Conservation (phyloP, 2,797 vertebrate genomes). For the Alca torda region DNA sequence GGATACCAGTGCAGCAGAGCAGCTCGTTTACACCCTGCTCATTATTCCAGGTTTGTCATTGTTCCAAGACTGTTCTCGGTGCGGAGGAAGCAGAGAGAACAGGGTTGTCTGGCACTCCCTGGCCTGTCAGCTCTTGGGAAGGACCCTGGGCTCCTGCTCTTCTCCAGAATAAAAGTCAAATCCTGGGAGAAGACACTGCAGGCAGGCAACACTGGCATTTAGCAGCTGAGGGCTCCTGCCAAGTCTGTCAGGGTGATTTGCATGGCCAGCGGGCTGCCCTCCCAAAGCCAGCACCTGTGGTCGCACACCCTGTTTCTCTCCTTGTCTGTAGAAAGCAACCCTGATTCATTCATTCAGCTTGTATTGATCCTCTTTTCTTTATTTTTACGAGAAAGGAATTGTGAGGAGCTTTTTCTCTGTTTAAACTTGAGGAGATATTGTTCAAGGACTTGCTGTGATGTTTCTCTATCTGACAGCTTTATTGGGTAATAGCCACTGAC, state of each 20-base stretch:
- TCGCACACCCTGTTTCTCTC: not conserved
- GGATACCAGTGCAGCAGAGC: not conserved
- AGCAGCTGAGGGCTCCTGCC: not conserved
- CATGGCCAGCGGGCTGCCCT: not conserved
- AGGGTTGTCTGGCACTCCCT: not conserved
- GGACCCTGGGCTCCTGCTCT: not conserved
- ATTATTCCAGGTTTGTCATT: not conserved
- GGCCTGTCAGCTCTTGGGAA: not conserved
- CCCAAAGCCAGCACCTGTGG: constrained; percentile 30
- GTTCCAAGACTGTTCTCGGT: not conserved
- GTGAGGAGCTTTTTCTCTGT: constrained; percentile 55
- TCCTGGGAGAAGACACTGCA: not conserved
- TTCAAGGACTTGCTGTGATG: constrained; percentile 74
- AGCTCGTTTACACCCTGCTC: not conserved
- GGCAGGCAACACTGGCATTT: not conserved
- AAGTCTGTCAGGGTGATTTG: not conserved
- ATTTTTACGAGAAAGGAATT: constrained; percentile 73
- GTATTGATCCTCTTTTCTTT: constrained; percentile 59
- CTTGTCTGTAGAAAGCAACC: constrained; percentile 48
- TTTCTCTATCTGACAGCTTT: constrained; percentile 83
- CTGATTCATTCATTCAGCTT: constrained; percentile 50
- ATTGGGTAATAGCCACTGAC: constrained; percentile 76
- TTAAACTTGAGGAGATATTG: constrained; percentile 71
- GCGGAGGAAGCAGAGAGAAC: not conserved
- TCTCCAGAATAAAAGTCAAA: not conserved